phyloP scores from a whole-genome alignment of 2,888 invertebrate species.

The Parascotia fuliginaria region DNA sequence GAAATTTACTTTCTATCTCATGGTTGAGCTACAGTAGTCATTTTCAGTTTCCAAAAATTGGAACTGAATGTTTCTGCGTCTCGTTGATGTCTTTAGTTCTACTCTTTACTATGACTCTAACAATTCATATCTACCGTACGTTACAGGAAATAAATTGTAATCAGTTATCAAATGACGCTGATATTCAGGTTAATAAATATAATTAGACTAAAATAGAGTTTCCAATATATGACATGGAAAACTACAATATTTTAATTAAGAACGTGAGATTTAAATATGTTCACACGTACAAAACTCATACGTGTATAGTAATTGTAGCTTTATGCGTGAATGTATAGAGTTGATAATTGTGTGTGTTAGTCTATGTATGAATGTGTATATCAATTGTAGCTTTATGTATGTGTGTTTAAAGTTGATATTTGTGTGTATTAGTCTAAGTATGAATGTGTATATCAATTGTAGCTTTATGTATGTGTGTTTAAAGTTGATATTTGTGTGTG shows the following conservation, averaged over 20 bases:
- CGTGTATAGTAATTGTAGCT: no score
- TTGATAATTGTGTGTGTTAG: neutral
- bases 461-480: neutral
- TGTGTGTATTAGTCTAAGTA: conserved; percentile 5
- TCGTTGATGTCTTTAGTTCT: conserved; percentile 53
- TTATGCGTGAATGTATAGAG: no score
- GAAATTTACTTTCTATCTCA: no score
- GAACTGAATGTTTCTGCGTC: conserved; percentile 4
- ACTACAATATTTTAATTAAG: conserved; percentile 14
- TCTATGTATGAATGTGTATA: conserved; percentile 10
- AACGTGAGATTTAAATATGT: conserved; percentile 25
- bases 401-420: neutral
- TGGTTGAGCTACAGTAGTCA: no score
- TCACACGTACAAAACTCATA: conserved; percentile 24
- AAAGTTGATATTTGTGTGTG: conserved; percentile 1
- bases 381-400: neutral
- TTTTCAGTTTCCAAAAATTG: no score
- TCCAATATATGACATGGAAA: neutral
- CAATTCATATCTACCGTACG: no score
- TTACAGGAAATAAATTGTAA: neutral
- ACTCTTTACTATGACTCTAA: neutral
- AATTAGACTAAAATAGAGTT: neutral
- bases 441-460: neutral
- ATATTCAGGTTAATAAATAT: neutral
- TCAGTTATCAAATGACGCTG: neutral